These are phyloP conservation scores for Elymnias hypermnestra DNA, from an alignment of 1,140 invertebrate species.

Conservation along the genomic window DNA sequence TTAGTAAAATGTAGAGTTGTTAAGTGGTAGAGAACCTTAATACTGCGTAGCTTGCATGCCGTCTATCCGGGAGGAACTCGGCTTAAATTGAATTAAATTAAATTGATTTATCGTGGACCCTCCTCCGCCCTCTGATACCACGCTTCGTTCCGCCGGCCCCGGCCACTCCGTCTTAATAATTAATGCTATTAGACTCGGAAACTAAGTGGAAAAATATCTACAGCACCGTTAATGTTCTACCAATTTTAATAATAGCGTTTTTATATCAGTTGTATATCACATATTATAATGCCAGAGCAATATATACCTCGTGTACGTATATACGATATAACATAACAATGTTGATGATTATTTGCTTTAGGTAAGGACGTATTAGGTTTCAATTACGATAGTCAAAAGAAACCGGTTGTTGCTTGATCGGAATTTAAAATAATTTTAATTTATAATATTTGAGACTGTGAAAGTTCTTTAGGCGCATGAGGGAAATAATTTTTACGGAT, in stretches of 20 bases:
- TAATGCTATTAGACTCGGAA: constrained; percentile 66
- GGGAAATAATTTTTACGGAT: no score
- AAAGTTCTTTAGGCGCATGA: no score
- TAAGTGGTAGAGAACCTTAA: neutral
- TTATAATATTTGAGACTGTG: no score
- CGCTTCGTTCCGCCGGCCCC: constrained; percentile 34
- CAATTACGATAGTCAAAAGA: no score
- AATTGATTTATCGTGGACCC: constrained; percentile 69
- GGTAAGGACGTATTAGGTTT: no score
- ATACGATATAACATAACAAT: no score
- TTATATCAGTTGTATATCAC: neutral
- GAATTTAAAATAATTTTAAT: no score
- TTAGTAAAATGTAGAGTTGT: no score
- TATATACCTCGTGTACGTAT: no score
- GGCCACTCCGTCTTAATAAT: constrained; percentile 36
- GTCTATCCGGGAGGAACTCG: constrained; percentile 48
- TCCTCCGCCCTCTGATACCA: constrained; percentile 26
- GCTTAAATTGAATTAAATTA: constrained; percentile 71
- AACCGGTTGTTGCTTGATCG: no score
- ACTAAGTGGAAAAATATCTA: constrained; percentile 47
- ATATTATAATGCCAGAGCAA: no score
- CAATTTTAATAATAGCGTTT: constrained; percentile 6
- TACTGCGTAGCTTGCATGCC: constrained; percentile 46
- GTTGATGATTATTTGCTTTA: no score
- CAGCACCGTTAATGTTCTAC: constrained; percentile 6